Base-by-base conservation (phyloP, 2,888 invertebrate genomes). In the Torymus texanus region DNA sequence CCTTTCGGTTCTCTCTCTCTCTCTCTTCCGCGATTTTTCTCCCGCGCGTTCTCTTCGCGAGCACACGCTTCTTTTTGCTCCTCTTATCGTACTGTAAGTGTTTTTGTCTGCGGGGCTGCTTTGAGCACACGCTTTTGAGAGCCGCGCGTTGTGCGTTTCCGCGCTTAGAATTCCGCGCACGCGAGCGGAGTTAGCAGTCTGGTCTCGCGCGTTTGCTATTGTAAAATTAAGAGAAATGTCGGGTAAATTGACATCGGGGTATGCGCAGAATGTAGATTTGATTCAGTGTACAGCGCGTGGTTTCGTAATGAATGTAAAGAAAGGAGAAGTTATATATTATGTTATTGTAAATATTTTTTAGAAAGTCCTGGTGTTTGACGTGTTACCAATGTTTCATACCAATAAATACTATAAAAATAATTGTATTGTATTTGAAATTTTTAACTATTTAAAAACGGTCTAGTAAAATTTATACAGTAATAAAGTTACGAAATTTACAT, bases 1-100 rank as follows among this genome's bases (percentile, higher is more conserved):
- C 59, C 41, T 8, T 61, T 18, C 65, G 24, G 16, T n/a, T 67
- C 53, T 62, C 62, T 63, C 14, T 51, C 51, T 13, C 14, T 62
- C n/a, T 8, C 50, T 29, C 1, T 13, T 53, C n/a, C 58, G 10
- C 11, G 8, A 61, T 24, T 24, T 41, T 66, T 21, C 16, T 74
- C 21, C 50, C 18, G 41, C 21, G 3, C n/a, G 12, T 59, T 77
- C 65, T 53, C 24, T 68, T 10, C 53, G 18, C n/a, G 14, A 5
- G 12, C 53, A 63, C 51, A 12, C n/a, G 2, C 13, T 50, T 71
- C 59, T 29, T 55, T 55, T 11, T 18, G 13, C n/a, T 70, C 12
- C 41, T 53, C 14, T 41, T 63, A 14, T 41, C 41, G 41, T 18
- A 11, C 16, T 18, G 18, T 18, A 18, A 16, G 58, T 58, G 8